phyloP scores from a whole-genome alignment of 2,113 vertebrate genomes.

The Amblyornis subalaris region DNA sequence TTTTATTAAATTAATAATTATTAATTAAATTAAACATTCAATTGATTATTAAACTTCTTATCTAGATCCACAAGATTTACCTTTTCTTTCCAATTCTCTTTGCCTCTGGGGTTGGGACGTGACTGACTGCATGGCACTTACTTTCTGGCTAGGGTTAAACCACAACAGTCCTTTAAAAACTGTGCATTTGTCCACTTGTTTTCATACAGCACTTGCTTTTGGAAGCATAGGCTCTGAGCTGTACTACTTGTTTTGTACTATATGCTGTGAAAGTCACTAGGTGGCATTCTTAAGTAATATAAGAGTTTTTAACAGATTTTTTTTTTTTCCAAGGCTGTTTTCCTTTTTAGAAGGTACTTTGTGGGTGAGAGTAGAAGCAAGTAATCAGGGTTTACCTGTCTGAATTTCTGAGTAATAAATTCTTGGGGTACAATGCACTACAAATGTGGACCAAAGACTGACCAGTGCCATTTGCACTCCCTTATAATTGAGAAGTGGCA shows the following conservation, averaged over 20 bases:
- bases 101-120: not conserved
- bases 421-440: not conserved
- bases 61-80: not conserved
- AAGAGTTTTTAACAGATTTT: not conserved
- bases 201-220: not conserved
- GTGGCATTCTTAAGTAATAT: not conserved
- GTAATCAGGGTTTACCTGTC: not conserved
- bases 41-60: not conserved
- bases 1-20: not conserved
- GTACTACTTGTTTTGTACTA: not conserved
- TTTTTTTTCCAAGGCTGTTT: not conserved
- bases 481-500: not conserved
- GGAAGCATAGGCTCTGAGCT: not conserved
- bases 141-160: not conserved
- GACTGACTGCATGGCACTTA: not conserved
- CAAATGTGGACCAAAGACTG: not conserved
- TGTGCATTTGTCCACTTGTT: not conserved
- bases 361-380: not conserved
- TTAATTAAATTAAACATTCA: no score
- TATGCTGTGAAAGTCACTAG: not conserved
- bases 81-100: not conserved
- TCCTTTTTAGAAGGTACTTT: not conserved
- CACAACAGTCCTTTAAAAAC: fast-evolving
- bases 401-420: not conserved
- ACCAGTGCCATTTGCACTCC: not conserved